Evolutionary conservation across 2,797 vertebrate species (phyloP).

Genomic region (Mallotus villosus): DNA sequence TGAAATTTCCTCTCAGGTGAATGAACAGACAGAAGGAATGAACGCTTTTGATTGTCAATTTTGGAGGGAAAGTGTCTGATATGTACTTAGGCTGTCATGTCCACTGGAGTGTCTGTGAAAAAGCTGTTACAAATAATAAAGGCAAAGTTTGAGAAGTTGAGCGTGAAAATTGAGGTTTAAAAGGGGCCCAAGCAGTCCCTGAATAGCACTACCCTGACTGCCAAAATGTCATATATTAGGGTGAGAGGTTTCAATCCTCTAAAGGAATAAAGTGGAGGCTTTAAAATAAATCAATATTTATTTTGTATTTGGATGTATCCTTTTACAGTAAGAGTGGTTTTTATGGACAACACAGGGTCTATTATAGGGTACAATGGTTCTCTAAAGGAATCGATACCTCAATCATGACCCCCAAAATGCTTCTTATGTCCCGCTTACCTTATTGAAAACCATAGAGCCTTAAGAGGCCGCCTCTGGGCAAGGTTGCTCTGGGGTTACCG

Average conservation of each 20-base stretch:
- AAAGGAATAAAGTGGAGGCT: conserved; percentile 33
- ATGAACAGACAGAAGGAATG: conserved; percentile 53
- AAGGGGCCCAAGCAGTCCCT: conserved; percentile 52
- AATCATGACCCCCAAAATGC: too few relatives aligned
- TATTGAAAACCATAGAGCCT: too few relatives aligned
- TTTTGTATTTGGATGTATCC: background rate
- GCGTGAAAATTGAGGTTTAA: conserved; percentile 63
- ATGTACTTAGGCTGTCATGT: conserved; percentile 57
- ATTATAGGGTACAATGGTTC: too few relatives aligned
- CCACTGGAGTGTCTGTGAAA: conserved; percentile 35
- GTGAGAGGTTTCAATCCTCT: conserved; percentile 40
- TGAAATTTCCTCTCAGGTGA: conserved; percentile 37
- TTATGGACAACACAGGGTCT: conserved; percentile 18
- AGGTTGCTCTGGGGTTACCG: too few relatives aligned
- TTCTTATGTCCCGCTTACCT: too few relatives aligned
- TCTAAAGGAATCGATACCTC: too few relatives aligned
- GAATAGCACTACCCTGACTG: conserved; percentile 51
- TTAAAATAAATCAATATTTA: conserved; percentile 3
- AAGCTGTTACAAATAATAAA: conserved; percentile 63
- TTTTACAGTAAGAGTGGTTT: conserved; percentile 39
- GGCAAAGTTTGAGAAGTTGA: conserved; percentile 59
- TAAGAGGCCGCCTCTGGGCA: too few relatives aligned
- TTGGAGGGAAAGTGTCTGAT: conserved; percentile 11
- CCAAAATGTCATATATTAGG: conserved; percentile 49
- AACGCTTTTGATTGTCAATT: conserved; percentile 38